phyloP scores from a whole-genome alignment of 2,888 invertebrate genomes.

The Dorcus hopei region DNA sequence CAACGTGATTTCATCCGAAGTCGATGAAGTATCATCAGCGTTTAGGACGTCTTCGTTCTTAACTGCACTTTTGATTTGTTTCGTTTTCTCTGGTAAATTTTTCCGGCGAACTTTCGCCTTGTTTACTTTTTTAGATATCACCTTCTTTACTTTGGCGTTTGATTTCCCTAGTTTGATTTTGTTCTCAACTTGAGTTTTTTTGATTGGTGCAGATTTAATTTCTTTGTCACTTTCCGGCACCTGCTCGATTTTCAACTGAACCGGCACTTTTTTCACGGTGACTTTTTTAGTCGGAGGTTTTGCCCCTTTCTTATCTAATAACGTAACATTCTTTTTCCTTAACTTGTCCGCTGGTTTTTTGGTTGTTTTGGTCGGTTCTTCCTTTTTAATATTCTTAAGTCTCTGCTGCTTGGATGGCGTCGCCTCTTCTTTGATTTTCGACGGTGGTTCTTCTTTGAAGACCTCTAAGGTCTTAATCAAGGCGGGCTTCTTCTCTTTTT shows the following conservation, averaged over 20 bases:
- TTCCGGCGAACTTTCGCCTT: neutral
- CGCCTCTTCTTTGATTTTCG: slow-evolving; percentile 21
- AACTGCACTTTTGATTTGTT: neutral
- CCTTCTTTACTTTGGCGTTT: slow-evolving; percentile 6
- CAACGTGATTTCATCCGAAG: slow-evolving; percentile 21
- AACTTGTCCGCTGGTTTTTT: slow-evolving; percentile 26
- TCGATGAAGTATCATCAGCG: slow-evolving; percentile 17
- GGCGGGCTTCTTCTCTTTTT: slow-evolving; percentile 24
- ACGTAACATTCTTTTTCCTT: slow-evolving; percentile 21
- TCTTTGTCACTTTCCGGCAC: neutral
- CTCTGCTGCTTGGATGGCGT: neutral
- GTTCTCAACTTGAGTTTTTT: slow-evolving; percentile 3
- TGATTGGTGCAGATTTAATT: neutral
- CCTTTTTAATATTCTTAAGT: slow-evolving; percentile 13
- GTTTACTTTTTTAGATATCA: neutral
- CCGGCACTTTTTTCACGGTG: too few relatives aligned
- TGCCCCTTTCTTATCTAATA: slow-evolving; percentile 4
- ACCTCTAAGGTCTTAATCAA: slow-evolving; percentile 28
- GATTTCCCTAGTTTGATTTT: neutral
- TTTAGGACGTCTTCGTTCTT: slow-evolving; percentile 9
- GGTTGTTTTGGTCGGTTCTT: slow-evolving; percentile 25
- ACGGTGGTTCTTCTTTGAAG: slow-evolving; percentile 22
- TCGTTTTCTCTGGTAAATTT: slow-evolving; percentile 8
- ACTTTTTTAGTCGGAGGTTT: neutral
- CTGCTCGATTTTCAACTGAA: too few relatives aligned